Conservation (phyloP, 2,888 invertebrate genomes). For the Ecliptopera silaceata region DNA sequence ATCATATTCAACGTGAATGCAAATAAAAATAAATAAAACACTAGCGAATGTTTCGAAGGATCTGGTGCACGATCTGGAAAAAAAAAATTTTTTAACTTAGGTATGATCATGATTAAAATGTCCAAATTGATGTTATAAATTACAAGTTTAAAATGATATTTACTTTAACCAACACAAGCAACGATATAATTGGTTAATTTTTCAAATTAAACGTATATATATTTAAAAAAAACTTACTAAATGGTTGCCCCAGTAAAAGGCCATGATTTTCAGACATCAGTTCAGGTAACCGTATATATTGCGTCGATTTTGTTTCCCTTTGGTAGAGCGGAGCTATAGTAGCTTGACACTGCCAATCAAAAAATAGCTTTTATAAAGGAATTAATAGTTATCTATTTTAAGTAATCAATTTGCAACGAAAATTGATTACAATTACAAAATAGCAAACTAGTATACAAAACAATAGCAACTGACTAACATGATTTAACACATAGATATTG, state of each 20-base stretch:
- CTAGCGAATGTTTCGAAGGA: constrained; percentile 13
- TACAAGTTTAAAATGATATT: no score
- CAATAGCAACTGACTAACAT: no score
- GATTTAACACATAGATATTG: no score
- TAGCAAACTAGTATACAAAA: no score
- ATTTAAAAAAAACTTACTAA: constrained; percentile 9
- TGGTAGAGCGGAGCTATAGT: constrained; percentile 72
- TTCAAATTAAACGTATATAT: no score
- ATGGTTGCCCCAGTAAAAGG: constrained; percentile 23
- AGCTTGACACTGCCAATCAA: constrained; percentile 66
- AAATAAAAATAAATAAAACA: constrained; percentile 2
- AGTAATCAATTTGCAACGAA: no score
- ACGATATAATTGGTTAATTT: no score
- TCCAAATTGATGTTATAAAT: no score
- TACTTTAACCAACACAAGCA: no score
- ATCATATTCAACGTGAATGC: constrained; percentile 20
- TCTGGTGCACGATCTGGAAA: constrained; percentile 21
- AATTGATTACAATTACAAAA: no score
- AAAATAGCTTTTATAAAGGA: not conserved
- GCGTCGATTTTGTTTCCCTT: constrained; percentile 54
- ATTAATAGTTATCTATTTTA: no score
- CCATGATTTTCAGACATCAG: constrained; percentile 28
- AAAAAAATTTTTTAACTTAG: not conserved
- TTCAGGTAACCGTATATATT: constrained; percentile 44
- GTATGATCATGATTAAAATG: no score